These are phyloP conservation scores for Acanthornis magna DNA, from an alignment of 2,797 vertebrate genomes.

Conservation along the genomic window DNA sequence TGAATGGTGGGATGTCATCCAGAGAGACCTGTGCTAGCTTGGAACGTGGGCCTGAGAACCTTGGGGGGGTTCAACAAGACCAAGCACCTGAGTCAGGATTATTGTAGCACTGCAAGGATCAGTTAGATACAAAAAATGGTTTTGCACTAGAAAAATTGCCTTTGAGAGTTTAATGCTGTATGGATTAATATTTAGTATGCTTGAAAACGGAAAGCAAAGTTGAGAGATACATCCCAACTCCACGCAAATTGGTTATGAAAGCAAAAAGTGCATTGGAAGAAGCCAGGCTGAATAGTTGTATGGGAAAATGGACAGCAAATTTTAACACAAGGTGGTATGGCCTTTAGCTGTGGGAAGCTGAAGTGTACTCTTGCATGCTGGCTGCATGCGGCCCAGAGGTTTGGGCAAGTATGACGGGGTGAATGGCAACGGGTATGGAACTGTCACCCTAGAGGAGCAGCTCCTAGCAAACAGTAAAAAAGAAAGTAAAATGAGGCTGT, in stretches of 20 bases:
- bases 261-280: background rate
- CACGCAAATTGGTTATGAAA: background rate
- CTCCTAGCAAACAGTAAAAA: background rate
- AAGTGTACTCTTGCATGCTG: background rate
- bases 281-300: background rate
- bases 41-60: too few relatives aligned
- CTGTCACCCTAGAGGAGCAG: background rate
- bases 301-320: background rate
- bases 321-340: background rate
- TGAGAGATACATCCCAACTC: background rate
- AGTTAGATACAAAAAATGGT: background rate
- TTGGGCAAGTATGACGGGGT: background rate
- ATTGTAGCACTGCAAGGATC: background rate
- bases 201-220: background rate
- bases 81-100: background rate
- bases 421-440: background rate
- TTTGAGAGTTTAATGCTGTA: background rate
- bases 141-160: background rate
- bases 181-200: background rate
- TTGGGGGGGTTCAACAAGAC: too few relatives aligned
- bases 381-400: background rate
- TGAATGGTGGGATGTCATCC: background rate
- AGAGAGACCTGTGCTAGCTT: too few relatives aligned
- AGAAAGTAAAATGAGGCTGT: background rate
- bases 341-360: background rate